phyloP scores from a whole-genome alignment of 2,797 vertebrate genomes.

The Pseudochirops cupreus region DNA sequence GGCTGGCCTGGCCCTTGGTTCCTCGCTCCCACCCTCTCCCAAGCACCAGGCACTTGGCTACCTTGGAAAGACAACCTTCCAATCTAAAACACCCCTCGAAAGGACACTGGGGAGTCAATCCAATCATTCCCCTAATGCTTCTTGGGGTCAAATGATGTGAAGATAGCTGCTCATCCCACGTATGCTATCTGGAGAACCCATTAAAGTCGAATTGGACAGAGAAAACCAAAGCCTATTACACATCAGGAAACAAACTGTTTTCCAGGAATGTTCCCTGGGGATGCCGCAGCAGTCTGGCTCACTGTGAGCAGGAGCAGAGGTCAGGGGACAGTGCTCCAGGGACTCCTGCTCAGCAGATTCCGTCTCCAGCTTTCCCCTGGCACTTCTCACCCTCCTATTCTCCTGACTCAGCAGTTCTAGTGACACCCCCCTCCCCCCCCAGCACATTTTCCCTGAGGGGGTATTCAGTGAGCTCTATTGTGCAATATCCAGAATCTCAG shows the following conservation, averaged over 20 bases:
- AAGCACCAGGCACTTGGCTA: not conserved
- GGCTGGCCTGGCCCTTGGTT: not conserved
- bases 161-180: not conserved
- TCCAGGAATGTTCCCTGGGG: constrained; percentile 61
- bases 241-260: constrained; percentile 40
- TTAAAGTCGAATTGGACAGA: constrained; percentile 10
- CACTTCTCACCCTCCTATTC: not conserved
- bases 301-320: constrained; percentile 4
- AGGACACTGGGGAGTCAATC: constrained; percentile 5
- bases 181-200: not conserved
- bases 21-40: not conserved
- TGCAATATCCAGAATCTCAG: not conserved
- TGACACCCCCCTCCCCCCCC: not conserved
- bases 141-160: not conserved
- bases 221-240: constrained; percentile 28
- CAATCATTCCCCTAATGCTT: constrained; percentile 14
- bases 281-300: not conserved
- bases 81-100: not conserved
- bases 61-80: constrained; percentile 6
- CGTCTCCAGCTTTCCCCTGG: not conserved
- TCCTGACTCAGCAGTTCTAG: constrained; percentile 43
- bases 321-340: constrained; percentile 40
- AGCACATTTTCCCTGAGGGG: constrained; percentile 3
- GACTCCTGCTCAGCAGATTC: constrained; percentile 24
- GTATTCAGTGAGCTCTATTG: not conserved